Percentiles rank a stretch among this genome's conserved stretches.
These are phyloP conservation scores for Ashinkailepas kermadecensis DNA, from an alignment of 2,888 invertebrate genomes.

Conservation along the genomic window DNA sequence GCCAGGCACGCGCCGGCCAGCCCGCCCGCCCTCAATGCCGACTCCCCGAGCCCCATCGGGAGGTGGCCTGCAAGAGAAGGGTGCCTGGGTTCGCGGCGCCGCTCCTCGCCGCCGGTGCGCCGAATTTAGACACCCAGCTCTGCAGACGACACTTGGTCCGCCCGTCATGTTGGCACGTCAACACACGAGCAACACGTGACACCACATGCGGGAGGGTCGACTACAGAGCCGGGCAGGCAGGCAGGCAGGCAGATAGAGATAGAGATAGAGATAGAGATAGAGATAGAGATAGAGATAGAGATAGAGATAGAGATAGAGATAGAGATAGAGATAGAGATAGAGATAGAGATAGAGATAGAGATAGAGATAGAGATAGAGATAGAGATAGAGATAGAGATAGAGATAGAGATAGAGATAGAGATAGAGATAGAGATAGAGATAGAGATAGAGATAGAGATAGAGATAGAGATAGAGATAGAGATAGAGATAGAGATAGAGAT, in stretches of 20 bases:
- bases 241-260: not conserved
- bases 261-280: too few relatives aligned
- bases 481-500: too few relatives aligned
- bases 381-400: too few relatives aligned
- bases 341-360: too few relatives aligned
- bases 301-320: too few relatives aligned
- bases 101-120: not conserved
- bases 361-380: too few relatives aligned
- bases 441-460: too few relatives aligned
- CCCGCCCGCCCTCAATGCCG: not conserved
- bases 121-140: not conserved
- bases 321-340: too few relatives aligned
- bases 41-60: not conserved
- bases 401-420: too few relatives aligned
- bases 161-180: not conserved
- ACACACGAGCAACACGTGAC: not conserved
- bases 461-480: too few relatives aligned
- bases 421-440: too few relatives aligned
- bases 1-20: not conserved
- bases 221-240: not conserved
- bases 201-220: not conserved
- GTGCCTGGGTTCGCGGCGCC: not conserved
- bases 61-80: conserved; percentile 3
- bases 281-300: too few relatives aligned
- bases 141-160: not conserved